These are phyloP conservation scores for Otocyon megalotis DNA, from an alignment of 2,113 vertebrate genomes.

Conservation along the genomic window DNA sequence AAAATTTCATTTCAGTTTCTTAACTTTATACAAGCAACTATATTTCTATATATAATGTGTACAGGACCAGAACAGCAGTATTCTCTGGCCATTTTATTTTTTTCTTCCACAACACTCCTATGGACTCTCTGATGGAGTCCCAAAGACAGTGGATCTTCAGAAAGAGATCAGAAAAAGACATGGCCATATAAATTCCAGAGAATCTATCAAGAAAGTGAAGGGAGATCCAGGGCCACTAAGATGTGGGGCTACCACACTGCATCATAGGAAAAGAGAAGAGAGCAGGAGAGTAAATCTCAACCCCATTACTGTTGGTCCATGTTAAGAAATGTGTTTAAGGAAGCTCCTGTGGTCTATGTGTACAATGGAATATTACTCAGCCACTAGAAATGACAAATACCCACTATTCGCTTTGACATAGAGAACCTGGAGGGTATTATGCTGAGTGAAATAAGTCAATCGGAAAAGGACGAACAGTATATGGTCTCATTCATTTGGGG, in stretches of 20 bases:
- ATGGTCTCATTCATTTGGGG: too few species aligned
- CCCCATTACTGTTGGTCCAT: neutral
- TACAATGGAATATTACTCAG: too few species aligned
- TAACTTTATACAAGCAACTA: neutral
- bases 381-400: too few species aligned
- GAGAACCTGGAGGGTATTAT: too few species aligned
- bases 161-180: neutral
- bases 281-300: neutral
- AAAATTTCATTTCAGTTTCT: conserved; percentile 37
- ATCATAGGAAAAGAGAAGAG: neutral
- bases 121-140: neutral
- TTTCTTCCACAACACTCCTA: neutral
- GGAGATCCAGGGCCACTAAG: too few species aligned
- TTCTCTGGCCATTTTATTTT: neutral
- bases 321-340: neutral
- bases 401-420: too few species aligned
- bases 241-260: fast-evolving
- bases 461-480: too few species aligned
- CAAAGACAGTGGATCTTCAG: neutral
- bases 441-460: too few species aligned
- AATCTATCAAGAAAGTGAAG: neutral
- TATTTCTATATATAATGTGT: neutral
- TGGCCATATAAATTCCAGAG: neutral
- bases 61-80: neutral
- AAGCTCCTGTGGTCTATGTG: neutral